Percentiles rank a stretch among this genome's conserved stretches.
phyloP scores from a whole-genome alignment of 2,113 vertebrate species.

The Prionailurus viverrinus region DNA sequence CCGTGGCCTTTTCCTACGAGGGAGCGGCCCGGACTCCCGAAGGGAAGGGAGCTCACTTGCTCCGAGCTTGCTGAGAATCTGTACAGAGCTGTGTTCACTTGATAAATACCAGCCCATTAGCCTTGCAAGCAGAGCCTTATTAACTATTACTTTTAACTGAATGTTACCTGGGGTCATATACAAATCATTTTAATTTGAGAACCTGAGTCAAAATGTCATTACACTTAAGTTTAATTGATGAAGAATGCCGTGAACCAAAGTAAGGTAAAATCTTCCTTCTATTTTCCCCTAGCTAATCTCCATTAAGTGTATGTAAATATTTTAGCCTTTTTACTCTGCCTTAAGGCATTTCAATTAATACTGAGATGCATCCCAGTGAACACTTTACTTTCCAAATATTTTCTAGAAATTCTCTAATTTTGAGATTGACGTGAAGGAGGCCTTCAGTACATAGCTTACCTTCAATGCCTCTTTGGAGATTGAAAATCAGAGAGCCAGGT shows the following conservation, averaged over 20 bases:
- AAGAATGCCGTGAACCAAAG: slow-evolving; percentile 68
- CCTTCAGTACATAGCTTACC: background rate
- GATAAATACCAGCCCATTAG: accelerated
- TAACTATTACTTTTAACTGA: slow-evolving; percentile 61
- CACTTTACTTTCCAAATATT: slow-evolving; percentile 81
- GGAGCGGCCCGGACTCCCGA: background rate
- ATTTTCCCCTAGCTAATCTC: slow-evolving; percentile 66
- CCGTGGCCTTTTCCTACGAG: background rate
- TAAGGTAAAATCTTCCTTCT: background rate
- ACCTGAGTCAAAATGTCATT: slow-evolving; percentile 63
- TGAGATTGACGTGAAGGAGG: slow-evolving; percentile 67
- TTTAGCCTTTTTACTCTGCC: slow-evolving; percentile 82
- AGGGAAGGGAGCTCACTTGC: slow-evolving; percentile 52
- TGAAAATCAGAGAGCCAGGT: background rate
- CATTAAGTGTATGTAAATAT: slow-evolving; percentile 85
- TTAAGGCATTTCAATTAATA: slow-evolving; percentile 85
- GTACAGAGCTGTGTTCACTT: background rate
- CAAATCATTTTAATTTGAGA: slow-evolving; percentile 77
- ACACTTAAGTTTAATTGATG: slow-evolving; percentile 79
- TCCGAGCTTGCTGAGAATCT: background rate
- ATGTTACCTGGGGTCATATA: slow-evolving; percentile 61
- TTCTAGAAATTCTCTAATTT: slow-evolving; percentile 78
- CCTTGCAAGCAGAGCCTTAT: background rate
- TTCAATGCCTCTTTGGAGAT: slow-evolving; percentile 12
- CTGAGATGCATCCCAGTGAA: slow-evolving; percentile 75